Percentiles rank a stretch among this genome's conserved stretches.
These are phyloP conservation scores for Xestia c-nigrum DNA, from an alignment of 2,888 invertebrate species.

Conservation along the genomic window DNA sequence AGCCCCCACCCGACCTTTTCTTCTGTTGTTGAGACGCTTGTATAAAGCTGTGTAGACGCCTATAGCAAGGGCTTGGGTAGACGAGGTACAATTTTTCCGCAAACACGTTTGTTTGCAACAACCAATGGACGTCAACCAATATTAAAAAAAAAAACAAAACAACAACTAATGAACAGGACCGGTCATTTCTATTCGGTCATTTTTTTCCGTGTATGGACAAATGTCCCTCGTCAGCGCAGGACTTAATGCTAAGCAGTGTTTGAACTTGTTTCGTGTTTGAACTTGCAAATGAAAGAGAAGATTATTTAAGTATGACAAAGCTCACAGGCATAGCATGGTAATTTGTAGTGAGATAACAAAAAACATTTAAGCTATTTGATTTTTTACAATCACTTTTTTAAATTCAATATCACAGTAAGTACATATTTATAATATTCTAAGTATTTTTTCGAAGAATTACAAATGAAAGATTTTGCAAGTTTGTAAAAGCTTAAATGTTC, in stretches of 20 bases:
- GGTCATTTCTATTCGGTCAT: too few species aligned
- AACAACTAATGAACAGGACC: too few species aligned
- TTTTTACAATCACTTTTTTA: neutral
- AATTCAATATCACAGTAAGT: neutral
- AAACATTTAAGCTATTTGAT: neutral
- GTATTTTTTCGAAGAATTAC: neutral
- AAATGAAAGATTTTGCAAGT: neutral
- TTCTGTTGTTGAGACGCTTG: slow-evolving; percentile 14
- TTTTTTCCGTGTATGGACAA: too few species aligned
- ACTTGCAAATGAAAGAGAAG: slow-evolving; percentile 17
- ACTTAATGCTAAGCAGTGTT: neutral
- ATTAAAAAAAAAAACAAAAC: too few species aligned
- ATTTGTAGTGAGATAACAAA: neutral
- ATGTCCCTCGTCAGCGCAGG: too few species aligned
- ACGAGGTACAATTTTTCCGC: too few species aligned
- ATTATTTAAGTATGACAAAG: neutral
- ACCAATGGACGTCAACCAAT: too few species aligned
- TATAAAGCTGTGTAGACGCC: too few species aligned
- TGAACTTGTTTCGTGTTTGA: slow-evolving; percentile 24
- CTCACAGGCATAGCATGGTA: neutral
- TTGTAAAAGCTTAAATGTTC: neutral
- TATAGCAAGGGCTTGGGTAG: neutral
- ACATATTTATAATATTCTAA: neutral
- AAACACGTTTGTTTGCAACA: too few species aligned
- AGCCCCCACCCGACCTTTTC: slow-evolving; percentile 17